phyloP scores from a whole-genome alignment of 1,140 invertebrate genomes.

The Ceratina japonica region DNA sequence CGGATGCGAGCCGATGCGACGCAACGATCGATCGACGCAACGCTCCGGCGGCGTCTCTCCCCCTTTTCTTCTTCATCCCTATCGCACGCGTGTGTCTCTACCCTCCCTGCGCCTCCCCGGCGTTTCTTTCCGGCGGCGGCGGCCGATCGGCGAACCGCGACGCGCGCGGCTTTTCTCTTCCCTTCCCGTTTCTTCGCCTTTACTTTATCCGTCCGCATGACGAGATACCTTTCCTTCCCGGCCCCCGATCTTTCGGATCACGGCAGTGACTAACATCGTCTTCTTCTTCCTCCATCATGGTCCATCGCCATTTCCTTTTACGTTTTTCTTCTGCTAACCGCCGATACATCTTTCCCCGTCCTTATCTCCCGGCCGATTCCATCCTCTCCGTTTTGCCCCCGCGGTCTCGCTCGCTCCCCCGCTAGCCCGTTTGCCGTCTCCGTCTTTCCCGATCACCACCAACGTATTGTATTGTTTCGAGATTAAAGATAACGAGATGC shows the following conservation, averaged over 20 bases:
- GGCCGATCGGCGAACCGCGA: conserved; percentile 5
- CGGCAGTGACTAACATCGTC: conserved; percentile 5
- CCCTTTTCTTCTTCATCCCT: background rate
- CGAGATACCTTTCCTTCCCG: conserved; percentile 10
- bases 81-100: background rate
- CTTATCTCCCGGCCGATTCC: conserved; percentile 17
- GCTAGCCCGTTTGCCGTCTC: conserved; percentile 3
- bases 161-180: conserved; percentile 29
- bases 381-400: conserved; percentile 1
- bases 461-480: conserved; percentile 64
- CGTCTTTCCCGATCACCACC: conserved; percentile 15
- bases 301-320: conserved; percentile 13
- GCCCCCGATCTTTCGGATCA: conserved; percentile 19
- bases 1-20: conserved; percentile 48
- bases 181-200: conserved; percentile 32
- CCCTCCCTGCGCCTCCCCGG: conserved; percentile 9
- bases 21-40: conserved; percentile 34
- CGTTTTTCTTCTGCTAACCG: conserved; percentile 24
- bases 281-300: background rate
- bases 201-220: conserved; percentile 16
- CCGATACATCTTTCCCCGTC: conserved; percentile 25
- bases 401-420: background rate
- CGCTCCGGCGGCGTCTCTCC: background rate
- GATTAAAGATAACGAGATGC: conserved; percentile 69
- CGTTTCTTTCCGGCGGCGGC: background rate